Evolutionary conservation across 2,888 invertebrate species (phyloP).

Genomic region (Drosophila vallismaia): DNA sequence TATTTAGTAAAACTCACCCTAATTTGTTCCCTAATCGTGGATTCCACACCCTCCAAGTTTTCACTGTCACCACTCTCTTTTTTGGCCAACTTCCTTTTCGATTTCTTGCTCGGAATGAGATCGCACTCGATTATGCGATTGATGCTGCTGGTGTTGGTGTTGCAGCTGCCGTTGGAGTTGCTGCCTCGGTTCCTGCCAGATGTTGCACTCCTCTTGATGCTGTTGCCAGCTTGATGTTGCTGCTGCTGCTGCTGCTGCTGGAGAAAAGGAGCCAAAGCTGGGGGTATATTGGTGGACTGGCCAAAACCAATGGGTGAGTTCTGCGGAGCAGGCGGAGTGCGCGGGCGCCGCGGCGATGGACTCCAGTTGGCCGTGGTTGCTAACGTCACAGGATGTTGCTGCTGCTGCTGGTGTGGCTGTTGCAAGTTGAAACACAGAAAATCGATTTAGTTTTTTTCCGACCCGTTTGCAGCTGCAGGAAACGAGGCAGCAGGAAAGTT

Average conservation of each 20-base stretch:
- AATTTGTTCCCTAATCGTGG: constrained; percentile 76
- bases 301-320: constrained; percentile 76
- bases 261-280: constrained; percentile 55
- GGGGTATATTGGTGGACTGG: constrained; percentile 48
- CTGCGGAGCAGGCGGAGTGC: constrained; percentile 73
- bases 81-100: constrained; percentile 69
- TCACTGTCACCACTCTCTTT: constrained; percentile 36
- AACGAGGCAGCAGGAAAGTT: constrained; percentile 42
- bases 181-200: constrained; percentile 42
- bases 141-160: constrained; percentile 49
- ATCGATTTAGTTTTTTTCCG: constrained; percentile 71
- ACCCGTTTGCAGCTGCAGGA: constrained; percentile 31
- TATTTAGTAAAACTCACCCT: constrained; percentile 55
- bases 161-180: constrained; percentile 19
- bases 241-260: constrained; percentile 39
- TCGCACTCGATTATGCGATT: constrained; percentile 82
- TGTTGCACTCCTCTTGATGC: constrained; percentile 44
- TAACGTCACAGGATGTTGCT: constrained; percentile 41
- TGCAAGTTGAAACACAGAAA: constrained; percentile 49
- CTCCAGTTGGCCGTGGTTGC: constrained; percentile 58
- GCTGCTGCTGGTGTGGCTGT: constrained; percentile 43
- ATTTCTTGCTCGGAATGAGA: constrained; percentile 81
- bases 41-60: constrained; percentile 50
- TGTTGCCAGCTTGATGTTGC: constrained; percentile 29
- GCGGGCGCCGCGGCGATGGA: constrained; percentile 55